These are phyloP conservation scores for Enteromius fasciolatus DNA, from an alignment of 2,797 vertebrate species.

Conservation along the genomic window DNA sequence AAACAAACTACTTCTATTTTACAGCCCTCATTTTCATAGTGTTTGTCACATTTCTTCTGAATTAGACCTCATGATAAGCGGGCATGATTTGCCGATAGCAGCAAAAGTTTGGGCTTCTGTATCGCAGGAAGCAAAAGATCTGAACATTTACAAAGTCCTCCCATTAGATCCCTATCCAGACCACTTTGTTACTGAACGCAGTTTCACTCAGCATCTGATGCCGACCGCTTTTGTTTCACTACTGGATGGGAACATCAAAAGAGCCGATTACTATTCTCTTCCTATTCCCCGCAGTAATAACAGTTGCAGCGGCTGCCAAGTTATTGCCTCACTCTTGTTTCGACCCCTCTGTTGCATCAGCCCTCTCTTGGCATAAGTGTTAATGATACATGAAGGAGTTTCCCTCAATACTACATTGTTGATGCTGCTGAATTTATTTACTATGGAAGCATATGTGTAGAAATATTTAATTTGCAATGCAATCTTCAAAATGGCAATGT, in stretches of 20 bases:
- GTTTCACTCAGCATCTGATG: constrained; percentile 64
- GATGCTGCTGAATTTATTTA: constrained; percentile 6
- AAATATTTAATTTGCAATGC: too few species aligned
- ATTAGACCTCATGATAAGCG: neutral
- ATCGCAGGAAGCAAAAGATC: neutral
- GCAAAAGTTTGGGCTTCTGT: neutral
- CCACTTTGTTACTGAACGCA: constrained; percentile 72
- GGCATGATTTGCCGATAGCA: neutral
- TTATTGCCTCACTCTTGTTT: constrained; percentile 69
- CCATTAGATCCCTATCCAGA: constrained; percentile 57
- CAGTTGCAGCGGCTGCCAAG: constrained; percentile 62
- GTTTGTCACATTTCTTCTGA: neutral
- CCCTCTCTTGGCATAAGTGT: constrained; percentile 61
- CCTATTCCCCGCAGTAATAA: constrained; percentile 44
- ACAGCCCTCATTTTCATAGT: neutral
- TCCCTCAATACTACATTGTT: constrained; percentile 36
- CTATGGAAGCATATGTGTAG: too few species aligned
- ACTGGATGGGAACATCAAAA: constrained; percentile 40
- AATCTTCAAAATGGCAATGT: too few species aligned
- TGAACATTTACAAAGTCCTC: constrained; percentile 1
- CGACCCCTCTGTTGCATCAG: constrained; percentile 70
- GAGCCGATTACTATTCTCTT: constrained; percentile 42
- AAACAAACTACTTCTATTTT: constrained; percentile 1
- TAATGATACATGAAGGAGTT: constrained; percentile 46
- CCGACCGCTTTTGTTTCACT: constrained; percentile 48